Conservation (phyloP, 35 echinoderm and acorn worm species). For the Diadema setosum region DNA sequence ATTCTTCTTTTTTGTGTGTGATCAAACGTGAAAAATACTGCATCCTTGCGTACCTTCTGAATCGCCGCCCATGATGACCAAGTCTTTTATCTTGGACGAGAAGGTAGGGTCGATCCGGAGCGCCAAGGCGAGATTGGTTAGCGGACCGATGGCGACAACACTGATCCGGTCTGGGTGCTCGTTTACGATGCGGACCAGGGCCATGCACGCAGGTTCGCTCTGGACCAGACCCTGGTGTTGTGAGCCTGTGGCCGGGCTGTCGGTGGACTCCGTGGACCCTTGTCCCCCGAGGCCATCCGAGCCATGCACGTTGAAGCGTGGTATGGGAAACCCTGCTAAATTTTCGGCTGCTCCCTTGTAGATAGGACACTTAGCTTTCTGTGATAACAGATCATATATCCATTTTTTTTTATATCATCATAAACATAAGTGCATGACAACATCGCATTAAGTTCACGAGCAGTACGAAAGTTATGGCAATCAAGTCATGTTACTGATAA, state of each 20-base stretch:
- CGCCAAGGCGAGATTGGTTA: constrained; percentile 76
- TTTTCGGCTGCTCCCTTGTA: neutral
- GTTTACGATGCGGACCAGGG: neutral
- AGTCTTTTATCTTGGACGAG: constrained; percentile 7
- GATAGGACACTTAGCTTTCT: constrained; percentile 9
- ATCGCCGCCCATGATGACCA: constrained; percentile 70
- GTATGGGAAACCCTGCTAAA: neutral
- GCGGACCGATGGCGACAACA: constrained; percentile 52
- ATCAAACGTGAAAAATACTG: too few species aligned
- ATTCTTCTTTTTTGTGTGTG: too few species aligned
- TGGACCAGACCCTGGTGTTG: neutral
- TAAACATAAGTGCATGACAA: too few species aligned
- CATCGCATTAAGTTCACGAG: too few species aligned
- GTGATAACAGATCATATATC: too few species aligned
- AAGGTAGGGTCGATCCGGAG: constrained; percentile 54
- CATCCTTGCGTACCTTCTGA: constrained; percentile 61
- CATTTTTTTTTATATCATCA: too few species aligned
- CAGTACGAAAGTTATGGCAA: too few species aligned
- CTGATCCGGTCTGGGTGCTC: constrained; percentile 28
- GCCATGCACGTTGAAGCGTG: neutral
- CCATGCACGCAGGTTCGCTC: neutral
- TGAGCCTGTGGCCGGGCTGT: neutral
- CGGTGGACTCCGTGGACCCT: too few species aligned
- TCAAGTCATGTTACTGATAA: too few species aligned
- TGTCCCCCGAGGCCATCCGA: neutral